Percentiles rank a stretch among this genome's conserved stretches.
Conservation (phyloP, 2,113 vertebrate genomes). For the Myrmecophaga tridactyla region DNA sequence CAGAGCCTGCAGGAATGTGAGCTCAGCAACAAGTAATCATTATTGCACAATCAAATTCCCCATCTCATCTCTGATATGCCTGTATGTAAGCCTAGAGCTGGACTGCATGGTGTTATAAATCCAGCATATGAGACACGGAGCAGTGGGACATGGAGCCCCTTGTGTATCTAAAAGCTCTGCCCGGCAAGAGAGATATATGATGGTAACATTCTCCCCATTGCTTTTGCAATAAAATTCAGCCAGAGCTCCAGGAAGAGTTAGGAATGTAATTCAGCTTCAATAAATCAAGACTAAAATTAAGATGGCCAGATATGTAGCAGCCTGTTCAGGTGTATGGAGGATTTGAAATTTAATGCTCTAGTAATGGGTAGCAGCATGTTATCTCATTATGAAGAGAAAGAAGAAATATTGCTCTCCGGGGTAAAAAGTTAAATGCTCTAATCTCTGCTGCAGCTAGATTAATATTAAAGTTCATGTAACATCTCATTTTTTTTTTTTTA, state of each 20-base stretch:
- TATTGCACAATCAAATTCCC: conserved; percentile 69
- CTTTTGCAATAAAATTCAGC: conserved; percentile 73
- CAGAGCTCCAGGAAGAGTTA: conserved; percentile 58
- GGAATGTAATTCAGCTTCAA: conserved; percentile 61
- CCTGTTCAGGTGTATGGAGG: conserved; percentile 67
- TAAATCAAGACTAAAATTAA: conserved; percentile 72
- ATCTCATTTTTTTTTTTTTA: conserved; percentile 57
- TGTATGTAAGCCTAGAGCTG: conserved; percentile 67
- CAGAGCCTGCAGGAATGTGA: conserved; percentile 77
- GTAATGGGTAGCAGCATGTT: conserved; percentile 63
- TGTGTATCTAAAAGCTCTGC: conserved; percentile 38
- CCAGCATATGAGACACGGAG: conserved; percentile 26
- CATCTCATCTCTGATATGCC: conserved; percentile 65
- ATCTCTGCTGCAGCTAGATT: conserved; percentile 76
- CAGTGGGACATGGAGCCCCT: conserved; percentile 28
- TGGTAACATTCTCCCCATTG: conserved; percentile 33
- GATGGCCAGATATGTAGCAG: conserved; percentile 67
- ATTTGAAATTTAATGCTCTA: conserved; percentile 64
- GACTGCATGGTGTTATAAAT: conserved; percentile 66
- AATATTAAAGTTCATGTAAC: conserved; percentile 75
- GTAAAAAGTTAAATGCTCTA: conserved; percentile 71
- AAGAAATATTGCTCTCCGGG: conserved; percentile 75
- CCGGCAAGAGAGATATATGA: conserved; percentile 57
- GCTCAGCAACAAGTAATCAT: conserved; percentile 80
- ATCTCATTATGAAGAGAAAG: conserved; percentile 76